A percentile compares a stretch with the other conserved stretches of the same genome.
Evolutionary conservation across 2,888 invertebrate species (phyloP).

Genomic region (Lepidochrysops patricia): DNA sequence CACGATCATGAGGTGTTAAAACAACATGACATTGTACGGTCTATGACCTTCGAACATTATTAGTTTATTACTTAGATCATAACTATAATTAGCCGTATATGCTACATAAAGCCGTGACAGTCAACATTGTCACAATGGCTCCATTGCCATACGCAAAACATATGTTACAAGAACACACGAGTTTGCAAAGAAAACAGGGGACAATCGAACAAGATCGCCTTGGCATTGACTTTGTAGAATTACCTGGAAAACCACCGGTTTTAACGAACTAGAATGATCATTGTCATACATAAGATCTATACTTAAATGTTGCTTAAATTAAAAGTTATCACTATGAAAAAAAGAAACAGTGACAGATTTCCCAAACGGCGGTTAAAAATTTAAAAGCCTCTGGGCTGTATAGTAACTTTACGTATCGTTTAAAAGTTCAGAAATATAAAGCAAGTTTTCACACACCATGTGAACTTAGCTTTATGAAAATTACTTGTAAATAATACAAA

Average conservation of each 20-base stretch:
- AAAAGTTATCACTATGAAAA: no score
- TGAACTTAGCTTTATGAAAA: neutral
- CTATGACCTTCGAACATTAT: slow-evolving; percentile 12
- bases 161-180: neutral
- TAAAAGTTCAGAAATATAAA: neutral
- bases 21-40: neutral
- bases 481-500: neutral
- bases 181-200: neutral
- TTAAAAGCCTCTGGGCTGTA: no score
- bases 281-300: neutral
- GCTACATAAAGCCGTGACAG: slow-evolving; percentile 2
- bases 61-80: slow-evolving; percentile 9
- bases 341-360: no score
- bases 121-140: neutral
- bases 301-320: neutral
- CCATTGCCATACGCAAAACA: slow-evolving; percentile 5
- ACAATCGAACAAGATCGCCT: neutral
- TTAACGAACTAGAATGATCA: neutral
- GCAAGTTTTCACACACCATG: neutral
- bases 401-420: no score
- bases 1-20: neutral
- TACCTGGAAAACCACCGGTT: neutral
- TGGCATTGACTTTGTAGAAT: neutral
- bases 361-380: no score
- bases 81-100: neutral